Conservation (phyloP, 2,888 invertebrate species). For the Cremastinae sp. region DNA sequence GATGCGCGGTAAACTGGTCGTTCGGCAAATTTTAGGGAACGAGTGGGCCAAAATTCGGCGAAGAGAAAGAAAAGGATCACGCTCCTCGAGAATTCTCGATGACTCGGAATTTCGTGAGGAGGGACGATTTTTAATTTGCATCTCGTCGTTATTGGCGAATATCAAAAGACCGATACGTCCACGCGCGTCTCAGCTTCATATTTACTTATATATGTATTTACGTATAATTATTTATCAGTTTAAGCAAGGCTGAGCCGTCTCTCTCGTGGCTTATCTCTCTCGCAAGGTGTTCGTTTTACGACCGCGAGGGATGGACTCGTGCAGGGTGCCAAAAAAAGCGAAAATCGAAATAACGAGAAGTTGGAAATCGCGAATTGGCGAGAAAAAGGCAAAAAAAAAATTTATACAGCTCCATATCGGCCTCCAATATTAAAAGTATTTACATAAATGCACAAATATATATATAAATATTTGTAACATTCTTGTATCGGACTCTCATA, state of each 20-base stretch:
- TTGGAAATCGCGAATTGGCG: too few relatives aligned
- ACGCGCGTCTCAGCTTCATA: constrained; percentile 23
- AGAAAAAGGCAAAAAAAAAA: too few relatives aligned
- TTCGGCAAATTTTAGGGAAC: constrained; percentile 44
- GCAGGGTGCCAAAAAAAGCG: constrained; percentile 43
- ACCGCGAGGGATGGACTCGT: constrained; percentile 62
- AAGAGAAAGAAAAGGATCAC: constrained; percentile 24
- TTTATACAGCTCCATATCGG: too few relatives aligned
- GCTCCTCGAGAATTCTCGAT: constrained; percentile 15
- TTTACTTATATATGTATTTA: constrained; percentile 55
- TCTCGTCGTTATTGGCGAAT: constrained; percentile 30
- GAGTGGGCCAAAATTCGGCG: constrained; percentile 13
- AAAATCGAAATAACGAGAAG: too few relatives aligned
- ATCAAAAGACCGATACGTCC: constrained; percentile 51
- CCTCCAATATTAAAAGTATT: too few relatives aligned
- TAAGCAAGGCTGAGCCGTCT: constrained; percentile 28
- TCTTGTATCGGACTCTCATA: constrained; percentile 28
- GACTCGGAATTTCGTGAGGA: constrained; percentile 11
- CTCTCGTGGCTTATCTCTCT: constrained; percentile 63
- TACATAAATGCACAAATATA: neutral
- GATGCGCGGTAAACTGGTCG: constrained; percentile 46
- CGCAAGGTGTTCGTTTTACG: constrained; percentile 71
- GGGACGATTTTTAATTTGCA: constrained; percentile 49
- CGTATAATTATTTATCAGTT: constrained; percentile 57
- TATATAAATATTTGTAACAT: constrained; percentile 39